A percentile compares a stretch with the other conserved stretches of the same genome.
Conservation (phyloP, 2,113 vertebrate genomes). For the Oreotrochilus melanogaster region DNA sequence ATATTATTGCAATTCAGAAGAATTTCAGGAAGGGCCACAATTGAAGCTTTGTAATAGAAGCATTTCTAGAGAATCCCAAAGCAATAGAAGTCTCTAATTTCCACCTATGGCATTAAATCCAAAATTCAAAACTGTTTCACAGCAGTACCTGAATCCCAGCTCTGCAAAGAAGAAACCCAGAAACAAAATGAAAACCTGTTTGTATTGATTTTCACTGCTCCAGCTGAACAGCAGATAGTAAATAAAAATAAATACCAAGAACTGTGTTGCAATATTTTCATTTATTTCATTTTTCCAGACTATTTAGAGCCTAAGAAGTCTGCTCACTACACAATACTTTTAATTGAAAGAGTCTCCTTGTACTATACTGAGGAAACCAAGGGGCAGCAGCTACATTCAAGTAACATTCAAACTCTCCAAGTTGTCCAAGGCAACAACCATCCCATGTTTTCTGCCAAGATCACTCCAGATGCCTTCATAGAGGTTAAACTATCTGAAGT, state of each 20-base stretch:
- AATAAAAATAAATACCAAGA: not conserved
- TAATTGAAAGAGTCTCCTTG: not conserved
- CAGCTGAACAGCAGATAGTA: not conserved
- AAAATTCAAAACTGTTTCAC: not conserved
- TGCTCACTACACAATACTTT: not conserved
- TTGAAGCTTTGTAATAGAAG: not conserved
- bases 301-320: not conserved
- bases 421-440: not conserved
- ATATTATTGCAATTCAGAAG: not conserved
- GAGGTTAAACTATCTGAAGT: accelerated
- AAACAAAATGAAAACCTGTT: not conserved
- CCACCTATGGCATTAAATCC: not conserved
- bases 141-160: not conserved
- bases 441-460: accelerated
- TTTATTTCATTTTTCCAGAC: not conserved
- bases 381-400: not conserved
- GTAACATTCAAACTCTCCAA: not conserved
- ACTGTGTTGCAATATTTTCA: not conserved
- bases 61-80: not conserved
- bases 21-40: not conserved
- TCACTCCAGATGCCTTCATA: accelerated
- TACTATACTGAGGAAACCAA: not conserved
- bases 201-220: slow-evolving; percentile 11
- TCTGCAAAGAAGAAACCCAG: not conserved
- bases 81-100: not conserved